Evolutionary conservation across 2,797 vertebrate genomes (phyloP).

Genomic region (Neosilurus mollespiculum): DNA sequence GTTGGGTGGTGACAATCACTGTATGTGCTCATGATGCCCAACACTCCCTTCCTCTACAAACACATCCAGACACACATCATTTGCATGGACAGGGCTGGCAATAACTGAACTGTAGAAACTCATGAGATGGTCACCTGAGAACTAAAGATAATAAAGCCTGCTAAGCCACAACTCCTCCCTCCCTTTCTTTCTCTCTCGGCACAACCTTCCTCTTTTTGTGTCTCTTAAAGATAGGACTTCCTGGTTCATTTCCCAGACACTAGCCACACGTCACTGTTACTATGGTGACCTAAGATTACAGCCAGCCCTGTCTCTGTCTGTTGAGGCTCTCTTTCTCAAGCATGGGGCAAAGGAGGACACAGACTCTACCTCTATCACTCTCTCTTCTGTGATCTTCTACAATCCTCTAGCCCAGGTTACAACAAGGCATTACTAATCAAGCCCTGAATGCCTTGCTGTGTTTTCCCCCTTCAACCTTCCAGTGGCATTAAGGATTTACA

Average conservation of each 20-base stretch:
- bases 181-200: constrained; percentile 17
- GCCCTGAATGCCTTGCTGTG: constrained; percentile 4
- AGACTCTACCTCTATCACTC: not conserved
- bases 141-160: constrained; percentile 65
- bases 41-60: not conserved
- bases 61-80: not conserved
- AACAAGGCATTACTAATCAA: constrained; percentile 35
- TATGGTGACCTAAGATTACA: constrained; percentile 67
- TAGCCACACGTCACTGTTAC: constrained; percentile 63
- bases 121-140: constrained; percentile 70
- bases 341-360: constrained; percentile 25
- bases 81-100: not conserved
- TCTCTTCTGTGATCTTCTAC: not conserved
- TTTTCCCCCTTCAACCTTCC: not conserved
- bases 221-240: constrained; percentile 50
- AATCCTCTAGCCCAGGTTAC: constrained; percentile 1
- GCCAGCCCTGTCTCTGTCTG: constrained; percentile 46
- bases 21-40: not conserved
- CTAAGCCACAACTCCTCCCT: constrained; percentile 15
- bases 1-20: not conserved
- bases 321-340: constrained; percentile 37
- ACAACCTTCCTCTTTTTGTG: constrained; percentile 17
- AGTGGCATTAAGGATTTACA: constrained; percentile 43
- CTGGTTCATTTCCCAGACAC: constrained; percentile 59
- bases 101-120: constrained; percentile 63